phyloP scores from a whole-genome alignment of 2,888 invertebrate species.

The Tenodera sinensis region DNA sequence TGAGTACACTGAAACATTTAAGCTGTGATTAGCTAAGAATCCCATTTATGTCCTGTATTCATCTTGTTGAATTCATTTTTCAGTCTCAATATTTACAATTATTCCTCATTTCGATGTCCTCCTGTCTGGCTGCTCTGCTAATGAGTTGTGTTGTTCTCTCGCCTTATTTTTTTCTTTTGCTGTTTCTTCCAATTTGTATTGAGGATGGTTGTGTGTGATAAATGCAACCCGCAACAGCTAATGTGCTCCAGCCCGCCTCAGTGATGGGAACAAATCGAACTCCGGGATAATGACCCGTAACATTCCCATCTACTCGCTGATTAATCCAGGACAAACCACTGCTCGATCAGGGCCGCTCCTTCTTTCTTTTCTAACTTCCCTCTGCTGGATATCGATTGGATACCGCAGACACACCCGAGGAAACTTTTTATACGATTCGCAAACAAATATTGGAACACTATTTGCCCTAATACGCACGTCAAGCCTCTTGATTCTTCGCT shows the following conservation, averaged over 20 bases:
- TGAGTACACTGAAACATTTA: no score
- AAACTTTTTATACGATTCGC: background rate
- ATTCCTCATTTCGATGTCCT: background rate
- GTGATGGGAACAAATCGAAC: conserved; percentile 27
- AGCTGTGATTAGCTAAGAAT: no score
- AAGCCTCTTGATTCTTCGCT: background rate
- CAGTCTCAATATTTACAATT: background rate
- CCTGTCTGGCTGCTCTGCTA: background rate
- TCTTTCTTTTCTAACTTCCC: background rate
- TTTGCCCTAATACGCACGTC: background rate
- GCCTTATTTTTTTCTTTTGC: background rate
- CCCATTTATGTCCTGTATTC: no score
- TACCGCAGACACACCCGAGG: background rate
- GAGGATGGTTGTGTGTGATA: background rate
- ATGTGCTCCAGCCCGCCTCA: background rate
- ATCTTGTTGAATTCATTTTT: no score
- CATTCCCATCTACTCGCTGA: conserved; percentile 25
- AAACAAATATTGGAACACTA: background rate
- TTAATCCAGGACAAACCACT: conserved; percentile 17
- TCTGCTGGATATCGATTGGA: background rate
- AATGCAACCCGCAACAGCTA: background rate
- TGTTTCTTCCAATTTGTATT: background rate
- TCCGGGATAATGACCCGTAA: conserved; percentile 27
- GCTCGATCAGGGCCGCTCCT: background rate
- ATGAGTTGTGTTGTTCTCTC: background rate